A percentile compares a stretch with the other conserved stretches of the same genome.
phyloP scores from a whole-genome alignment of 2,888 invertebrate species.

The Cremastobaeus sp. region DNA sequence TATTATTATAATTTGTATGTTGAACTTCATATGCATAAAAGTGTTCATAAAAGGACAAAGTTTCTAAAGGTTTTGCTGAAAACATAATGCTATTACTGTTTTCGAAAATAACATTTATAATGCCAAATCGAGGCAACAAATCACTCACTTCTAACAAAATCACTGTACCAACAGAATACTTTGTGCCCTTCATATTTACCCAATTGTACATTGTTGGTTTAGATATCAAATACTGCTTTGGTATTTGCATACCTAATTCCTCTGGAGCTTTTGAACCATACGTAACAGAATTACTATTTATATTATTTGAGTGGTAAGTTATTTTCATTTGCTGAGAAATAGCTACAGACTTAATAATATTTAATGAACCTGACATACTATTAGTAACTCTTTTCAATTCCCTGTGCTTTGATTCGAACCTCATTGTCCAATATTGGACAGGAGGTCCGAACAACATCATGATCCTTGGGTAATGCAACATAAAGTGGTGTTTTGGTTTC shows the following conservation, averaged over 20 bases:
- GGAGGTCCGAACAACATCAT: slow-evolving; percentile 2
- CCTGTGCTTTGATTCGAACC: slow-evolving; percentile 36
- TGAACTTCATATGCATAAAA: slow-evolving; percentile 12
- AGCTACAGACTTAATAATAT: slow-evolving; percentile 22
- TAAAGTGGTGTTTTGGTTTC: background rate
- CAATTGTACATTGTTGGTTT: slow-evolving; percentile 4
- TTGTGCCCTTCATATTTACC: slow-evolving; percentile 17
- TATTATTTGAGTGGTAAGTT: slow-evolving; percentile 1
- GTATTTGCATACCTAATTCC: slow-evolving; percentile 4
- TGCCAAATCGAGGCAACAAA: slow-evolving; percentile 16
- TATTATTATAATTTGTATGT: background rate
- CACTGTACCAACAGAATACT: slow-evolving; percentile 7
- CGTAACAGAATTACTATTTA: background rate
- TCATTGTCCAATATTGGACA: background rate
- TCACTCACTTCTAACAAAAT: slow-evolving; percentile 22
- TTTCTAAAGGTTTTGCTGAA: slow-evolving; percentile 1
- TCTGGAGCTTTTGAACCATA: slow-evolving; percentile 16
- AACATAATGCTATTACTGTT: slow-evolving; percentile 4
- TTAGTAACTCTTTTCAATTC: slow-evolving; percentile 23
- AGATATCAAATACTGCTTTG: slow-evolving; percentile 13
- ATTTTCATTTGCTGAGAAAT: slow-evolving; percentile 25
- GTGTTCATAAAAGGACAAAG: slow-evolving; percentile 7
- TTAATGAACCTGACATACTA: slow-evolving; percentile 14
- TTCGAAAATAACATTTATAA: slow-evolving; percentile 12
- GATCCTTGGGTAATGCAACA: background rate